These are phyloP conservation scores for Dermolepida albohirtum DNA, from an alignment of 2,888 invertebrate genomes.

Conservation along the genomic window DNA sequence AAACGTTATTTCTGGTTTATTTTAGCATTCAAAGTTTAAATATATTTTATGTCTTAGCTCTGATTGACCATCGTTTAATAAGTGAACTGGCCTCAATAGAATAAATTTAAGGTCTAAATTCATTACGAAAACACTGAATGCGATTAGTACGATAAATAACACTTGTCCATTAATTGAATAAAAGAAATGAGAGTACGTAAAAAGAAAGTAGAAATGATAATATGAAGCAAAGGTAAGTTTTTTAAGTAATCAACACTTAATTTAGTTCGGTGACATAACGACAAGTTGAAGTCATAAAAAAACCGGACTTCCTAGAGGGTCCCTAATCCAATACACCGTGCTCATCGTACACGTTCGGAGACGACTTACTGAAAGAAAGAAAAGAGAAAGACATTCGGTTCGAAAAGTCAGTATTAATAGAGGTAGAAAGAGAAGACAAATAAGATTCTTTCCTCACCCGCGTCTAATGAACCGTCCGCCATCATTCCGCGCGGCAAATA, in stretches of 20 bases:
- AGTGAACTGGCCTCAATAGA: too few relatives aligned
- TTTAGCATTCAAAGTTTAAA: too few relatives aligned
- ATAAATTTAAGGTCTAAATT: too few relatives aligned
- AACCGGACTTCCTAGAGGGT: conserved; percentile 46
- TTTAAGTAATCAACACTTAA: conserved; percentile 47
- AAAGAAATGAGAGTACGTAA: not conserved
- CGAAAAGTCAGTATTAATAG: conserved; percentile 15
- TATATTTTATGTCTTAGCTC: too few relatives aligned
- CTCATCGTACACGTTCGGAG: conserved; percentile 8
- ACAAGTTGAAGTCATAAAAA: conserved; percentile 47
- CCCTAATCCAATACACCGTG: conserved; percentile 36
- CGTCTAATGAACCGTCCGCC: conserved; percentile 55
- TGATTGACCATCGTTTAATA: too few relatives aligned
- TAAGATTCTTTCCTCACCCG: conserved; percentile 46
- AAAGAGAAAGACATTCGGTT: not conserved
- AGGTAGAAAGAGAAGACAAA: conserved; percentile 18
- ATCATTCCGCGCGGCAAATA: conserved; percentile 61
- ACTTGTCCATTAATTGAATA: not conserved
- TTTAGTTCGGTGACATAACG: conserved; percentile 46
- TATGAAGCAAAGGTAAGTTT: conserved; percentile 1
- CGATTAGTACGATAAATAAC: too few relatives aligned
- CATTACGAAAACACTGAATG: too few relatives aligned
- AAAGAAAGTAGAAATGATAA: not conserved
- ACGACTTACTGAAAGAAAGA: not conserved
- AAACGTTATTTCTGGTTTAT: too few relatives aligned